phyloP scores from a whole-genome alignment of 2,113 vertebrate genomes.

The Eolophus roseicapilla region DNA sequence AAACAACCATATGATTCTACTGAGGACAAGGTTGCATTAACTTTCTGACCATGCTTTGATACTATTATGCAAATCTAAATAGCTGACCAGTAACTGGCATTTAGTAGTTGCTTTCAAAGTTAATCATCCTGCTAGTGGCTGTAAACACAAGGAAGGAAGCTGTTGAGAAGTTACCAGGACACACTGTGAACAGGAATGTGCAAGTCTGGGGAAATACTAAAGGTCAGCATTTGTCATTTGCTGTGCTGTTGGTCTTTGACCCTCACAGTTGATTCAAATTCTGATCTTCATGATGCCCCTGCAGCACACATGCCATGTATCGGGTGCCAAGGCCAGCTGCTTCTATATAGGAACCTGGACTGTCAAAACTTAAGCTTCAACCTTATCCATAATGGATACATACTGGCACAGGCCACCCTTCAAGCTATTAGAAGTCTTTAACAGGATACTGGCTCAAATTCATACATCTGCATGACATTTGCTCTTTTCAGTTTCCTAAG shows the following conservation, averaged over 20 bases:
- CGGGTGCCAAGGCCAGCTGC: neutral
- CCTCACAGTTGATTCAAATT: neutral
- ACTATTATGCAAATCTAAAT: neutral
- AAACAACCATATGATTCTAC: neutral
- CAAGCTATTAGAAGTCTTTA: neutral
- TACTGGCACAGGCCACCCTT: neutral
- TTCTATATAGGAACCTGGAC: neutral
- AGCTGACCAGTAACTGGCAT: neutral
- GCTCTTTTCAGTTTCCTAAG: neutral
- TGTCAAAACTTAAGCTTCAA: neutral
- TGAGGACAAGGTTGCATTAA: neutral
- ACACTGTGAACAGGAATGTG: neutral
- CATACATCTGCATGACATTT: neutral
- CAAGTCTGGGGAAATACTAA: constrained; percentile 7
- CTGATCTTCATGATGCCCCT: neutral
- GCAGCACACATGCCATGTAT: neutral
- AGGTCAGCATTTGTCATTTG: constrained; percentile 37
- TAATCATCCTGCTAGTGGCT: neutral
- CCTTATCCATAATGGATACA: neutral
- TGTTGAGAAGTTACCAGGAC: constrained; percentile 28
- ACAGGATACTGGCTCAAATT: neutral
- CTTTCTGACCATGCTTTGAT: neutral
- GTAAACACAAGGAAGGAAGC: constrained; percentile 40
- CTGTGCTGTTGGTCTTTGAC: neutral
- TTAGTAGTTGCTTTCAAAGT: neutral